These are phyloP conservation scores for Poecilus cupreus DNA, from an alignment of 2,888 invertebrate species.

Conservation along the genomic window DNA sequence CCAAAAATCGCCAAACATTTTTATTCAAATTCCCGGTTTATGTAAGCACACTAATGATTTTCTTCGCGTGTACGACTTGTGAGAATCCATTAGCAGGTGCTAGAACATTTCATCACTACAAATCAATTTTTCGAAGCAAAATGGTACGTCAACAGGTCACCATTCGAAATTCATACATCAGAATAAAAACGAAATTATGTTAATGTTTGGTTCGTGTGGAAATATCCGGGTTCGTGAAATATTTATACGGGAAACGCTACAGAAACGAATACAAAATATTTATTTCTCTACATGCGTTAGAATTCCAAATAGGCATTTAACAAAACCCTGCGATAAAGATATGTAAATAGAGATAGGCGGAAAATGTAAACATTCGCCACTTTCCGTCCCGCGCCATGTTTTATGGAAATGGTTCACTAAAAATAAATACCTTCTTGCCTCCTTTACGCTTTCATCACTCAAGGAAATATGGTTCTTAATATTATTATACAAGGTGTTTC, in stretches of 20 bases:
- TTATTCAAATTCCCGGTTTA: too few species aligned
- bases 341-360: slow-evolving; percentile 21
- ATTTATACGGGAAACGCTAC: not conserved
- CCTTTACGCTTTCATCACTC: too few species aligned
- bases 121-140: not conserved
- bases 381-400: not conserved
- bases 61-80: not conserved
- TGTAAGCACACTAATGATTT: not conserved
- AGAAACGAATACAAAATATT: slow-evolving; percentile 1
- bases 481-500: too few species aligned
- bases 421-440: not conserved
- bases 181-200: slow-evolving; percentile 5
- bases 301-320: slow-evolving; percentile 39
- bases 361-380: not conserved
- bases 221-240: slow-evolving; percentile 5
- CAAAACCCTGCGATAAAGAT: slow-evolving; percentile 37
- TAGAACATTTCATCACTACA: not conserved
- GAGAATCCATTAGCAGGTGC: not conserved
- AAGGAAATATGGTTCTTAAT: too few species aligned
- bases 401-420: not conserved
- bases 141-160: not conserved
- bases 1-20: too few species aligned
- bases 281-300: slow-evolving; percentile 34
- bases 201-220: slow-evolving; percentile 1
- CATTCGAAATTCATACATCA: not conserved